Percentiles rank a stretch among this genome's conserved stretches.
These are phyloP conservation scores for Paedocypris sp. DNA, from an alignment of 2,113 vertebrate genomes.

Conservation along the genomic window DNA sequence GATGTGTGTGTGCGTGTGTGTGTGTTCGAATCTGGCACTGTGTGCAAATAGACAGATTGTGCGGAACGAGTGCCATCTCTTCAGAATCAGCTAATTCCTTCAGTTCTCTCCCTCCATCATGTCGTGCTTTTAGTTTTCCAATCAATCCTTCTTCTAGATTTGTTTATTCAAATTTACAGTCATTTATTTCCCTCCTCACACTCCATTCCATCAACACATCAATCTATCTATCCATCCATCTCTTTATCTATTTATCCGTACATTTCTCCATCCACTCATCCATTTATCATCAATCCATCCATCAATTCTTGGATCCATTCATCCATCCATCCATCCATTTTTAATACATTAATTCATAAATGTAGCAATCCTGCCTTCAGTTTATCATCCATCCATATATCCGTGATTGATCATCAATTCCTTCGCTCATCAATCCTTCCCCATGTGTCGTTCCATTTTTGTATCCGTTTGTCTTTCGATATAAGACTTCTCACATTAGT, in stretches of 20 bases:
- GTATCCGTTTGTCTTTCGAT: background rate
- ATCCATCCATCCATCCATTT: background rate
- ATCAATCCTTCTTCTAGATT: background rate
- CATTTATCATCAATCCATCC: background rate
- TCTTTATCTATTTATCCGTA: background rate
- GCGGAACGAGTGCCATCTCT: conserved; percentile 52
- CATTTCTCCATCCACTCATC: background rate
- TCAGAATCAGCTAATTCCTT: conserved; percentile 38
- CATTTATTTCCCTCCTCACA: too few relatives aligned
- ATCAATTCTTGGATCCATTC: background rate
- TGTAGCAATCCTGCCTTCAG: background rate
- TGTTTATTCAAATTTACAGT: too few relatives aligned
- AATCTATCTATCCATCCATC: background rate
- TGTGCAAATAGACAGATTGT: conserved; percentile 60
- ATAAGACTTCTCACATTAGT: too few relatives aligned
- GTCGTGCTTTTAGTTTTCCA: background rate
- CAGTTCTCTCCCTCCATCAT: conserved; percentile 21
- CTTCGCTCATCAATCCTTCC: background rate
- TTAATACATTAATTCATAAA: background rate
- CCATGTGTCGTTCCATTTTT: background rate
- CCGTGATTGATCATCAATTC: too few relatives aligned
- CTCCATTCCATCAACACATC: background rate
- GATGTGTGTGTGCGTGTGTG: conserved; percentile 44
- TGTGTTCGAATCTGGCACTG: conserved; percentile 50
- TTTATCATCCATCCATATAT: background rate